Evolutionary conservation across 92 coral and sea anemone genomes (phyloP), one percentile per base, ranked within the genome.

Genomic region (Nematostella vectensis): DNA sequence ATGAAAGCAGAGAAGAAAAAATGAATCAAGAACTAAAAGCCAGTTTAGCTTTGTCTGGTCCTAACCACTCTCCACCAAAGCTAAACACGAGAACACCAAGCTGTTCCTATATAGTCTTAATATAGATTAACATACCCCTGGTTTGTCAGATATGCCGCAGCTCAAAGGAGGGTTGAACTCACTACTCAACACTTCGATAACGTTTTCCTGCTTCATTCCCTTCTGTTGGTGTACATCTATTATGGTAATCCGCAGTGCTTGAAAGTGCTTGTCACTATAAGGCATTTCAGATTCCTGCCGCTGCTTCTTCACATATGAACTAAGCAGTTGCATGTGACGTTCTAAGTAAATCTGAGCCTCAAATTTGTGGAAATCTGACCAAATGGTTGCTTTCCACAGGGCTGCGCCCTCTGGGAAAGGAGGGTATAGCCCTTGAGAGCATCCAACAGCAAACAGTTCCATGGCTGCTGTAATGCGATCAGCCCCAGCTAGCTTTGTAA

Each of bases 111-210:
- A n/a, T n/a, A n/a, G n/a, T n/a, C n/a, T n/a, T n/a, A n/a, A n/a
- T n/a, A n/a, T n/a, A n/a, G n/a, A n/a, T 33, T 33, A 33, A 33
- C 40, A 33, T 51, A 79, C 87, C 87, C 76, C 79, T 40, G 49
- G 45, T 20, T 61, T 57, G 30, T 70, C 69, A 43, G 73, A 58
- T 1, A 47, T 36, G 12, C 64, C 63, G 37, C 76, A 73, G 0
- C 76, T 59, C 10, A 79, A 76, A n/a, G 87, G 87, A 48, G 87
- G 87, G 55, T 79, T 79, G 48, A 79, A 79, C 48, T 73, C 87
- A 57, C 66, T 69, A 13, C 52, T 21, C 50, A 79, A 68, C 2
- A 66, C 66, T 8, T 55, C 57, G 12, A 64, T 37, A 13, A 73
- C 48, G 50, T 29, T 55, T 50, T 79, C 81, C 29, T 70, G 76